Conservation (phyloP, 1,140 invertebrate genomes). For the Anoplolepis gracilipes region DNA sequence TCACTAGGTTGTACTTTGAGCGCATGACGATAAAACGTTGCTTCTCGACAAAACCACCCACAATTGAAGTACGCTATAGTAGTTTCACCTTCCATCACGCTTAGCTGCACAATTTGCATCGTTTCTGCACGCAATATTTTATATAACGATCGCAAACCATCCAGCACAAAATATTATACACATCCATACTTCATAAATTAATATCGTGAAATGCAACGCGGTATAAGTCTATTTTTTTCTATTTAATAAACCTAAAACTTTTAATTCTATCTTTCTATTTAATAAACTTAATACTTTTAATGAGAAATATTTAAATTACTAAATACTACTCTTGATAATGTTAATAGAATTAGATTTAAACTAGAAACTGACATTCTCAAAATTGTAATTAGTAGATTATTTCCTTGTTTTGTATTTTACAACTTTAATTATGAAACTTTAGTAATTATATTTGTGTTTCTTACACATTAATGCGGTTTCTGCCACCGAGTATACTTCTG, state of each 20-base stretch:
- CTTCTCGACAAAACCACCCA: conserved; percentile 53
- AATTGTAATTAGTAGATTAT: neutral
- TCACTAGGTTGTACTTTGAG: conserved; percentile 31
- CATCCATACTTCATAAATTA: neutral
- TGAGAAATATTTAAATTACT: neutral
- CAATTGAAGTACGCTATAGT: conserved; percentile 1
- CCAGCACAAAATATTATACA: neutral
- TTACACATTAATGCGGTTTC: neutral
- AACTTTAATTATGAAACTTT: neutral
- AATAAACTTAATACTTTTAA: neutral
- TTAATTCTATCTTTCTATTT: neutral
- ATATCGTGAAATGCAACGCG: neutral
- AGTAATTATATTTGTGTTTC: conserved; percentile 14
- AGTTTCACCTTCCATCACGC: conserved; percentile 39
- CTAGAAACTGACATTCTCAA: neutral
- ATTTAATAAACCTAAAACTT: neutral
- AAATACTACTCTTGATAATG: neutral
- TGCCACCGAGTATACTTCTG: neutral
- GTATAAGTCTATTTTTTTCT: neutral
- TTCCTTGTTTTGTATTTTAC: neutral
- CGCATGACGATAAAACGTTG: conserved; percentile 59
- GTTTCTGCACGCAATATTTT: conserved; percentile 50
- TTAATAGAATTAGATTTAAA: conserved; percentile 7
- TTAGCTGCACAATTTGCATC: neutral
- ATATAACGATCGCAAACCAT: conserved; percentile 38